Evolutionary conservation across 2,113 vertebrate genomes (phyloP), one percentile per base, ranked within the genome.

Genomic region (Takifugu bimaculatus): DNA sequence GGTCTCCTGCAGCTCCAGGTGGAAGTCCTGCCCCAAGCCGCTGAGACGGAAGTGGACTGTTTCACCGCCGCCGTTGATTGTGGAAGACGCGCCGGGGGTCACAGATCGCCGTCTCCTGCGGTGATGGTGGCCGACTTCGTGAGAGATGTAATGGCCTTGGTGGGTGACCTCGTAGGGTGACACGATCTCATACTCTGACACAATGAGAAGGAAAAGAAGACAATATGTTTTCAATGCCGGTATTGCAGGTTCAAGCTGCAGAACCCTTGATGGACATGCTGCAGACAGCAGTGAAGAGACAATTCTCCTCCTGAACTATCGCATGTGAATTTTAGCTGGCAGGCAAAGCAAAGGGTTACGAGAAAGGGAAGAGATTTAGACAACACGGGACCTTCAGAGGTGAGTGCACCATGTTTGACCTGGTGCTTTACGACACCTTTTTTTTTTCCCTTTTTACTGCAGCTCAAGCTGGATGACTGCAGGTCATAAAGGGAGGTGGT

Each of bases 181-280:
- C 20, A 94, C 92, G 65, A 96, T 88, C 68, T 92, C 91, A 72
- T 92, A 96, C 68, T 94, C 94, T 96, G 80, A 61, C 5, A 72
- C 11, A 55, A n/a, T 27, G 15, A 59, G 42, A 10, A 50, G 14
- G n/a, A 67, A 12, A 50, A 29, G 25, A 51, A 39, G 1, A 48
- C 12, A n/a, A n/a, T 6, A 48, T 13, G 15, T 15, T 48, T 48
- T 48, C 45, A 48, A 48, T 48, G 6, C 15, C 14, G n/a, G n/a
- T 48, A 48, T 48, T 48, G 45, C 2, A 7, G 45, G 45, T 45
- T 13, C 14, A 15, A 45, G 44, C 44, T 10, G 14, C 11, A 15
- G 44, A 13, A 45, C 44, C 25, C 12, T 27, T 44, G 53, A 64
- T 28, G 20, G 20, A 27, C 1, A 54, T 13, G 35, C 35, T 10